A percentile compares a stretch with the other conserved stretches of the same genome.
phyloP scores from a whole-genome alignment of 2,797 vertebrate genomes.

The Mus spretus region DNA sequence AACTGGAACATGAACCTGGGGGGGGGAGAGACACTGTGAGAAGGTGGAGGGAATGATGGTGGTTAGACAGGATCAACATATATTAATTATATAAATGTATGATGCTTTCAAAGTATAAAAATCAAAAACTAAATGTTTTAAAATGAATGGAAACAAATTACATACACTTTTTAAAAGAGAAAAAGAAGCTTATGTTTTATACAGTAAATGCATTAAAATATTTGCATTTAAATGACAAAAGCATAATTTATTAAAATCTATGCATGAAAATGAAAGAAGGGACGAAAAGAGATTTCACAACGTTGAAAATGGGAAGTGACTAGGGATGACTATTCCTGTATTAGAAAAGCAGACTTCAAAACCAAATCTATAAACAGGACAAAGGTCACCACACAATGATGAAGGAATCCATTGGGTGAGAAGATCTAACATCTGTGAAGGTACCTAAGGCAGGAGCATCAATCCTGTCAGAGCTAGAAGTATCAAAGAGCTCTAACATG shows the following conservation, averaged over 20 bases:
- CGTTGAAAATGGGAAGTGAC: not conserved
- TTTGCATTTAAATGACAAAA: slow-evolving; percentile 6
- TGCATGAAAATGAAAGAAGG: not conserved
- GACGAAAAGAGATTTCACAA: not conserved
- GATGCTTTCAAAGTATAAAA: not conserved
- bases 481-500: not conserved
- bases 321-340: not conserved
- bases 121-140: not conserved
- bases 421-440: not conserved
- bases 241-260: not conserved
- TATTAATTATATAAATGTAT: not conserved
- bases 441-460: not conserved
- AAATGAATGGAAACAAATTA: not conserved
- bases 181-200: not conserved
- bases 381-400: not conserved
- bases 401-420: not conserved
- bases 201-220: not conserved
- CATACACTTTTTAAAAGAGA: not conserved
- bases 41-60: not conserved
- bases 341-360: not conserved
- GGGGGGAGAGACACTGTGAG: not conserved
- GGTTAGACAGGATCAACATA: not conserved
- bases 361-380: not conserved
- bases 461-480: not conserved
- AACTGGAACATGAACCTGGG: not conserved